A percentile compares a stretch with the other conserved stretches of the same genome.
Evolutionary conservation across 2,113 vertebrate genomes (phyloP).

Genomic region (Thermophis baileyi): DNA sequence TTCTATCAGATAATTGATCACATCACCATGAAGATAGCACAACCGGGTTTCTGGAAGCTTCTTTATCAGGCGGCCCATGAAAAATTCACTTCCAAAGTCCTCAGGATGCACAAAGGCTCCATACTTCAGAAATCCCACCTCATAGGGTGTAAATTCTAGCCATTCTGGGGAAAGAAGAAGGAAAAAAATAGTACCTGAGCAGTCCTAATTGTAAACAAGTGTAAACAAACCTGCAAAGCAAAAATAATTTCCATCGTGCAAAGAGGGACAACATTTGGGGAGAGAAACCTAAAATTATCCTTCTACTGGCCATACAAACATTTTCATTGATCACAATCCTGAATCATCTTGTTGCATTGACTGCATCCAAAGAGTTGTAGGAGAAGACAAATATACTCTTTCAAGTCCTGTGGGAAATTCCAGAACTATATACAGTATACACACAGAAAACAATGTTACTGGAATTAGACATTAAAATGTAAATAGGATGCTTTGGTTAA

Average conservation of each 20-base stretch:
- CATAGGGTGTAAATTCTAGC: constrained; percentile 76
- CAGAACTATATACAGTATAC: neutral
- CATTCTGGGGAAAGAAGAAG: constrained; percentile 65
- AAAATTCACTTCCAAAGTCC: constrained; percentile 72
- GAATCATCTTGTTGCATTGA: neutral
- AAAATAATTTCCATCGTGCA: neutral
- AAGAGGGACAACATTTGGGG: neutral
- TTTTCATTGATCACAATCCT: neutral
- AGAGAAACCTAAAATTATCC: neutral
- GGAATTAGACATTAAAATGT: neutral
- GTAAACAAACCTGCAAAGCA: neutral
- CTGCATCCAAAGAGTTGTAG: neutral
- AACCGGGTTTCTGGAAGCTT: constrained; percentile 65
- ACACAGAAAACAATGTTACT: neutral
- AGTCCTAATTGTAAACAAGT: neutral
- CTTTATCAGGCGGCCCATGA: constrained; percentile 71
- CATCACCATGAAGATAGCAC: constrained; percentile 74
- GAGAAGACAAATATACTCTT: neutral
- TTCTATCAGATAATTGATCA: neutral
- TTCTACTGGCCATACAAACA: neutral
- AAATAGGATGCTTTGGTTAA: neutral
- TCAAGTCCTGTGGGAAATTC: neutral
- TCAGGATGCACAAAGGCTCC: constrained; percentile 64
- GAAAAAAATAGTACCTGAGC: neutral
- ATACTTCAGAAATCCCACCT: constrained; percentile 72